These are phyloP conservation scores for Thamnophis elegans DNA, from an alignment of 2,797 vertebrate genomes.

Conservation along the genomic window DNA sequence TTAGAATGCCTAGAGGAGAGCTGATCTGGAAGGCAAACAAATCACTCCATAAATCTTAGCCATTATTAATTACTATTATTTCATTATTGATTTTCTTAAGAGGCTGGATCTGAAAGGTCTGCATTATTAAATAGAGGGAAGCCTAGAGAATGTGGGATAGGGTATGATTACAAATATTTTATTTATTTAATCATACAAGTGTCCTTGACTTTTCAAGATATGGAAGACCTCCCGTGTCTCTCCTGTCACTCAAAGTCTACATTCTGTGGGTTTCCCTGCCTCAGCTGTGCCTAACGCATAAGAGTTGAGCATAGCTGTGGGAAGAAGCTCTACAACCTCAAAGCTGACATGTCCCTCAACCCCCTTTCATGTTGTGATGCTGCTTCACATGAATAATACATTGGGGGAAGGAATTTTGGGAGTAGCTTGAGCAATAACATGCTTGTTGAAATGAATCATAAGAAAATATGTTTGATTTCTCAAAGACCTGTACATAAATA, in stretches of 20 bases:
- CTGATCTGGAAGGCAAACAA: slow-evolving; percentile 16
- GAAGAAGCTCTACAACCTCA: neutral
- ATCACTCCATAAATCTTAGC: slow-evolving; percentile 12
- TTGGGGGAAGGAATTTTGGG: neutral
- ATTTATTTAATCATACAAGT: neutral
- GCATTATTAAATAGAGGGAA: neutral
- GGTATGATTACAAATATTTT: neutral
- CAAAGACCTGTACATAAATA: neutral
- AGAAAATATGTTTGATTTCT: neutral
- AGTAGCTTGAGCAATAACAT: neutral
- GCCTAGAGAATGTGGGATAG: neutral
- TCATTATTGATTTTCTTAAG: slow-evolving; percentile 14
- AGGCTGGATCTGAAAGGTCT: neutral
- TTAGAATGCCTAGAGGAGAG: neutral
- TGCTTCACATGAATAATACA: neutral
- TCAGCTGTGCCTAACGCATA: neutral
- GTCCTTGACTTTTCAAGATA: neutral
- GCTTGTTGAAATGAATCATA: neutral
- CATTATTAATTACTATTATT: slow-evolving; percentile 34
- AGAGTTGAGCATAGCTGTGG: neutral
- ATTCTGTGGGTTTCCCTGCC: neutral
- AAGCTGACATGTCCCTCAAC: neutral
- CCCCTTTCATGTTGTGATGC: neutral
- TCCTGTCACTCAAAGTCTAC: neutral
- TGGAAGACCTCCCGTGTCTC: neutral